Percentiles rank a stretch among this genome's conserved stretches.
Conservation (phyloP, 2,113 vertebrate species). For the Quiscalus mexicanus region DNA sequence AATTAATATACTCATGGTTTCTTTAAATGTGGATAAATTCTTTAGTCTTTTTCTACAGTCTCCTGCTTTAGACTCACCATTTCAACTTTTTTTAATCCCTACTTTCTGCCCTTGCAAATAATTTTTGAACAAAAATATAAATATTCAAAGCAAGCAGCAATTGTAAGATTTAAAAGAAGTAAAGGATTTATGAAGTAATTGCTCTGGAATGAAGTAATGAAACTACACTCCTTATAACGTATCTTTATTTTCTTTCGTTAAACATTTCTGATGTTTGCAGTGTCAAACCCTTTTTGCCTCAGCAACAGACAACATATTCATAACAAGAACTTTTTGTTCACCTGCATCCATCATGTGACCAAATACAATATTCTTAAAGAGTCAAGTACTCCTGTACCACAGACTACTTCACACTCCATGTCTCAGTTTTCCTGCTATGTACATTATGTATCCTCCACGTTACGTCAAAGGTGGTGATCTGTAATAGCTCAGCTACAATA, state of each 20-base stretch:
- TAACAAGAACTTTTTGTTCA: neutral
- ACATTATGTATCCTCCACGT: neutral
- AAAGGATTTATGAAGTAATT: neutral
- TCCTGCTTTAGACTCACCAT: neutral
- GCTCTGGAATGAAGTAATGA: neutral
- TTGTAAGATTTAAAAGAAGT: neutral
- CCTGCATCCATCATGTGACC: neutral
- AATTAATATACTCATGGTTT: neutral
- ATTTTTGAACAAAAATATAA: neutral
- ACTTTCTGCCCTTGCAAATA: neutral
- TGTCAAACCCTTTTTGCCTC: neutral
- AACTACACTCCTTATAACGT: neutral
- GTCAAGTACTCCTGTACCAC: neutral
- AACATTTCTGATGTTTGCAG: neutral
- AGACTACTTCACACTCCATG: neutral
- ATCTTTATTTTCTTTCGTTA: neutral
- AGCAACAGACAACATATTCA: rapidly evolving
- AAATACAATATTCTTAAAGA: neutral
- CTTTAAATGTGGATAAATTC: neutral
- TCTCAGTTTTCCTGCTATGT: neutral
- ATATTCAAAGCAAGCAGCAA: neutral
- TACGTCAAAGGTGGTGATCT: neutral
- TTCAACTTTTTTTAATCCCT: neutral
- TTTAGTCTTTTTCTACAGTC: neutral
- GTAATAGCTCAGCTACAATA: neutral